Evolutionary conservation across 1,140 invertebrate species (phyloP).

Genomic region (Leptinotarsa defecta): DNA sequence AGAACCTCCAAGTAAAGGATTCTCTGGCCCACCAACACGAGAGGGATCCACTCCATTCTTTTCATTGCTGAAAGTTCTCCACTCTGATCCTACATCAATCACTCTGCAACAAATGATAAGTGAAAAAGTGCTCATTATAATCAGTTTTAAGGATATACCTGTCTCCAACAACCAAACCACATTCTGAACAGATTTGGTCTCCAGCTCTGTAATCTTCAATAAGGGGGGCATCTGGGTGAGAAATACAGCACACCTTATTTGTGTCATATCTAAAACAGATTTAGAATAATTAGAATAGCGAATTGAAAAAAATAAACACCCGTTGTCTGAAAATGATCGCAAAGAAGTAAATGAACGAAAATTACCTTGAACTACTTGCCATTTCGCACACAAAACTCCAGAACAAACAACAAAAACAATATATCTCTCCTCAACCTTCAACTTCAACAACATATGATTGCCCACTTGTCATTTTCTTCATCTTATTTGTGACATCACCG

Average conservation of each 20-base stretch:
- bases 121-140: background rate
- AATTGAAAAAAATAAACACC: background rate
- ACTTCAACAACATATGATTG: too few relatives aligned
- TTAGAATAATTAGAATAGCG: background rate
- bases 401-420: too few relatives aligned
- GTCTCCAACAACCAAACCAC: conserved; percentile 98
- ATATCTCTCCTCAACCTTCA: too few relatives aligned
- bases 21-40: conserved; percentile 97
- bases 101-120: conserved; percentile 67
- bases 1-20: conserved; percentile 92
- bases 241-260: conserved; percentile 85
- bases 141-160: conserved; percentile 65
- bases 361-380: conserved; percentile 22
- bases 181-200: conserved; percentile 98
- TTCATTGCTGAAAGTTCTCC: conserved; percentile 99
- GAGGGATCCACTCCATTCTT: conserved; percentile 95
- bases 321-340: background rate
- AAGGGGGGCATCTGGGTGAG: conserved; percentile 93
- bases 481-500: too few relatives aligned
- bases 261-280: conserved; percentile 63
- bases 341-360: background rate
- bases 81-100: conserved; percentile 99
- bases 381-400: background rate
- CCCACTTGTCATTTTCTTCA: too few relatives aligned
- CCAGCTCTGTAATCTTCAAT: conserved; percentile 99